Base-by-base conservation (phyloP, 2,113 vertebrate genomes). In the Mola mola region DNA sequence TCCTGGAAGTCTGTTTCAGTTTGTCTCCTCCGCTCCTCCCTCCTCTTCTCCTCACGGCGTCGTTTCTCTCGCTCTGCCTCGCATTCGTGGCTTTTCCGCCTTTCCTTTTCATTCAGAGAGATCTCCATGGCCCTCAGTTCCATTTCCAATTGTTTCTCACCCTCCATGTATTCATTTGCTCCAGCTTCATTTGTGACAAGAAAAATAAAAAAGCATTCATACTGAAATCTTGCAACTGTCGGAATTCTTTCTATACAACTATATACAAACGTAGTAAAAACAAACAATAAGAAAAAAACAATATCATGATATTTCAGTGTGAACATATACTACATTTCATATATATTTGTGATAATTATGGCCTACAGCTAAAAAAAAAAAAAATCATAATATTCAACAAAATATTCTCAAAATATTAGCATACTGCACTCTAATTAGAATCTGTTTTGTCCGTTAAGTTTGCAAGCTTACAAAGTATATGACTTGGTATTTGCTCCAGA, bases 1-100 rank as follows among this genome's bases (percentile, higher is more conserved):
- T 87, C 50, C 52, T 94, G 88, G 82, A 95, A 93, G 43, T 93
- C 79, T 50, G 76, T 70, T 41, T 92, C 85, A 73, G 38, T 75
- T 29, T 22, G 68, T 51, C 78, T 28, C 42, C 66, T 91, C 62
- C 72, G 90, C 73, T 90, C 59, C 0, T 89, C 83, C 37, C 90
- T 84, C 36, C 93, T 85, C 83, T 89, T 65, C 62, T 84, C 84
- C 50, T 87, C 83, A 24, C 81, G 81, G 57, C 78, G 68, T 37
- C 19, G 13, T 50, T 52, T 85, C 17, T 91, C 83, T 44, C 25
- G 89, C 59, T 91, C 82, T 70, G 46, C 60, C 66, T 86, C 75
- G 1, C 84, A 65, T 46, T 73, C 75, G 19, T 60, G 61, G 21
- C 64, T 82, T 40, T 83, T 87, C 50, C 78, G 59, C 31, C 84